phyloP scores from a whole-genome alignment of 1,140 invertebrate species.

The Colletes gigas region DNA sequence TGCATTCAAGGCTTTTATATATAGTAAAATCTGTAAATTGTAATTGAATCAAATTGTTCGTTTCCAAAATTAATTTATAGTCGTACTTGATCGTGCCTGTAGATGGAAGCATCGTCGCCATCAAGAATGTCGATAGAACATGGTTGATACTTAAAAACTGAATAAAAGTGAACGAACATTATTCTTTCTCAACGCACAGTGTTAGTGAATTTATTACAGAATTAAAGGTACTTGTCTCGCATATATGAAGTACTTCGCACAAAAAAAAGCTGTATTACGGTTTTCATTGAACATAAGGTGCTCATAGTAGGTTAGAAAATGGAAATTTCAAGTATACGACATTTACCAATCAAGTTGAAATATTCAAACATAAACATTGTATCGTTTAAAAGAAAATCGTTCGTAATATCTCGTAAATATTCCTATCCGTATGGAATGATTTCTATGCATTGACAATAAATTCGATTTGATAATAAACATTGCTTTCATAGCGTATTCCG shows the following conservation, averaged over 20 bases:
- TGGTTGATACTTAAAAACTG: neutral
- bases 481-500: neutral
- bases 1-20: neutral
- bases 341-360: neutral
- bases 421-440: neutral
- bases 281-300: neutral
- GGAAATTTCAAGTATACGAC: neutral
- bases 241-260: neutral
- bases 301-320: constrained; percentile 12
- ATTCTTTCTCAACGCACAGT: neutral
- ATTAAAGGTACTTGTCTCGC: constrained; percentile 31
- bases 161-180: constrained; percentile 2
- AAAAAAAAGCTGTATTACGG: neutral
- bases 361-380: neutral
- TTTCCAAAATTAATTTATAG: neutral
- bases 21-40: neutral
- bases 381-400: neutral
- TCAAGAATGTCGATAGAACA: neutral
- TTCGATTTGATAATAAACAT: neutral
- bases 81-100: too few species aligned
- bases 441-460: neutral
- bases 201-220: constrained; percentile 15
- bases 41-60: too few species aligned
- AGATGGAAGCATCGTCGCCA: constrained; percentile 9
- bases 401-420: neutral